Evolutionary conservation across 2,797 vertebrate genomes (phyloP).

Genomic region (Danionella dracula): DNA sequence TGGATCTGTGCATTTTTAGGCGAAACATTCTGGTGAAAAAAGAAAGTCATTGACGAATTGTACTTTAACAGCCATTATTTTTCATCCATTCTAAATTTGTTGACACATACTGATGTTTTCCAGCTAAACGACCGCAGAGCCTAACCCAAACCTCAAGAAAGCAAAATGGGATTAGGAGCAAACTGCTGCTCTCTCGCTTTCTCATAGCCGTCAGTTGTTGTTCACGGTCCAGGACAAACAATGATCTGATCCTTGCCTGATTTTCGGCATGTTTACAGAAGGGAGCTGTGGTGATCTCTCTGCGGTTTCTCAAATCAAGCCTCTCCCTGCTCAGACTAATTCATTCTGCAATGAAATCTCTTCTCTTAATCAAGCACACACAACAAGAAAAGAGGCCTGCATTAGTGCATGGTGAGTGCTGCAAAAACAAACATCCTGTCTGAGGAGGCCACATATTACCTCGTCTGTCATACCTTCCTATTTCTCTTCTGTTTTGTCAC

Average conservation of each 20-base stretch:
- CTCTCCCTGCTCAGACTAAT: slow-evolving; percentile 8
- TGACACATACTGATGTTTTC: slow-evolving; percentile 24
- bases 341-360: slow-evolving; percentile 20
- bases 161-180: slow-evolving; percentile 10
- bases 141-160: slow-evolving; percentile 1
- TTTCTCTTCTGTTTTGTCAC: slow-evolving; percentile 16
- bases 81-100: slow-evolving; percentile 11
- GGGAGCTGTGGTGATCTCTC: slow-evolving; percentile 21
- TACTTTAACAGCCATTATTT: slow-evolving; percentile 6
- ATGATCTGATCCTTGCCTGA: slow-evolving; percentile 27
- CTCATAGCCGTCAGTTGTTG: slow-evolving; percentile 3
- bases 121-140: slow-evolving; percentile 2
- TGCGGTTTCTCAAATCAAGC: slow-evolving; percentile 30
- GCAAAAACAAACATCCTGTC: slow-evolving; percentile 35
- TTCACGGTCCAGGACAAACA: slow-evolving; percentile 27
- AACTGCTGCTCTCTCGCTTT: background rate
- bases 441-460: slow-evolving; percentile 4
- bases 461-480: slow-evolving; percentile 14
- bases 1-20: no score
- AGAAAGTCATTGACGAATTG: slow-evolving; percentile 1
- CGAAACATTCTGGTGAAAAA: no score
- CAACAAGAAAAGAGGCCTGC: slow-evolving; percentile 21
- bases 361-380: slow-evolving; percentile 24
- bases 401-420: slow-evolving; percentile 24
- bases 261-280: slow-evolving; percentile 32